Conservation (phyloP, 1,140 invertebrate genomes). For the Ceratina australensis region DNA sequence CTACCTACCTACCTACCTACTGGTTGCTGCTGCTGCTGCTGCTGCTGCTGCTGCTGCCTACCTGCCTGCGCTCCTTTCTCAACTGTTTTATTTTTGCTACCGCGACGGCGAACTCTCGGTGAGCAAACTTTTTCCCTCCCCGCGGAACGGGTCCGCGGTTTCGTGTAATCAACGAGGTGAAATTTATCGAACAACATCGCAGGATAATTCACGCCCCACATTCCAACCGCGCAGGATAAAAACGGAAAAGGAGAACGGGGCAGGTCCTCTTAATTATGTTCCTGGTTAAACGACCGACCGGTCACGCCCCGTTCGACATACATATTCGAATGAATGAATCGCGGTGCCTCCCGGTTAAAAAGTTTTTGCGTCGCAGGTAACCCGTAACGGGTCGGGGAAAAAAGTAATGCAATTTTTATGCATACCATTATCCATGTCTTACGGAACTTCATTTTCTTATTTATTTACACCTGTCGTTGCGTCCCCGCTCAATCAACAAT, state of each 20-base stretch:
- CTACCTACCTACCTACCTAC: too few species aligned
- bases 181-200: conserved; percentile 62
- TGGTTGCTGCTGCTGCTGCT: too few species aligned
- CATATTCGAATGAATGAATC: conserved; percentile 26
- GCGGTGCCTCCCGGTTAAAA: conserved; percentile 6
- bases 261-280: conserved; percentile 61
- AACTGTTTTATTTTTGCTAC: not conserved
- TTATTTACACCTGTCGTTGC: too few species aligned
- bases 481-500: not conserved
- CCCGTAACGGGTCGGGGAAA: too few species aligned
- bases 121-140: conserved; percentile 29
- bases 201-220: conserved; percentile 61
- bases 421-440: too few species aligned
- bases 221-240: conserved; percentile 40
- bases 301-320: conserved; percentile 54
- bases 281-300: conserved; percentile 58
- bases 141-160: conserved; percentile 4
- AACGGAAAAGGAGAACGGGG: conserved; percentile 30
- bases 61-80: conserved; percentile 4
- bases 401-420: too few species aligned
- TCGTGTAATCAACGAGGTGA: conserved; percentile 60
- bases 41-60: too few species aligned
- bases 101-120: conserved; percentile 22
- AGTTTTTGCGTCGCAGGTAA: too few species aligned
- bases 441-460: too few species aligned